Evolutionary conservation across 1,140 invertebrate species (phyloP).

Genomic region (Dinoponera quadriceps): DNA sequence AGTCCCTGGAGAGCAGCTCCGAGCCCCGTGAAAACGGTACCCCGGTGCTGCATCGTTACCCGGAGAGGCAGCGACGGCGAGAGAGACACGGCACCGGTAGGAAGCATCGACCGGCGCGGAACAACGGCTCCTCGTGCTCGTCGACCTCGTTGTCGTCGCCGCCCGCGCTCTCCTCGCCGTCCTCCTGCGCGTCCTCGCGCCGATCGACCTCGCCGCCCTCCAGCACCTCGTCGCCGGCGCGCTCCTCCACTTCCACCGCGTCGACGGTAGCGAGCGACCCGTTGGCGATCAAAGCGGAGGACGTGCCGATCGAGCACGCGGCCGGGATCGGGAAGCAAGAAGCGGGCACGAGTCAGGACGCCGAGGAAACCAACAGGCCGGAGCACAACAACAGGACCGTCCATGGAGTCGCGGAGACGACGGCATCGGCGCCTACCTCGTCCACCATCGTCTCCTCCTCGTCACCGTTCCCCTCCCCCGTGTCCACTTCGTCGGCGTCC

Average conservation of each 20-base stretch:
- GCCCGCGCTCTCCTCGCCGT: conserved; percentile 39
- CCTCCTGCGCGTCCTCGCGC: conserved; percentile 46
- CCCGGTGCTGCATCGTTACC: conserved; percentile 60
- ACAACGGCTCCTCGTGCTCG: conserved; percentile 37
- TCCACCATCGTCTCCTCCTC: conserved; percentile 46
- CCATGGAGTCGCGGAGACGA: conserved; percentile 14
- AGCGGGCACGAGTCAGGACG: background rate
- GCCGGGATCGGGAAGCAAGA: conserved; percentile 52
- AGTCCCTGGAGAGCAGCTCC: conserved; percentile 71
- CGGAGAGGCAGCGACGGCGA: conserved; percentile 51
- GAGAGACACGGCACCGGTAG: conserved; percentile 25
- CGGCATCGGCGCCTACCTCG: background rate
- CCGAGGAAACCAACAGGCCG: conserved; percentile 19
- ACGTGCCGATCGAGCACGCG: background rate
- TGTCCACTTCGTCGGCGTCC: conserved; percentile 61
- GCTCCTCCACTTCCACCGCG: conserved; percentile 46
- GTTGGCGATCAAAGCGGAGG: background rate
- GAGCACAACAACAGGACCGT: background rate
- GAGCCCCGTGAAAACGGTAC: conserved; percentile 70
- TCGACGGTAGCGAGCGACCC: conserved; percentile 43
- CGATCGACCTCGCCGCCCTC: conserved; percentile 60
- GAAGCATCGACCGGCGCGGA: conserved; percentile 30
- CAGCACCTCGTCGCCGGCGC: conserved; percentile 55
- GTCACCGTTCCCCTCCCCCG: conserved; percentile 59
- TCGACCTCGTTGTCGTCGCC: conserved; percentile 59